Conservation (phyloP, 2,888 invertebrate species). For the Caenorhabditis wallacei region DNA sequence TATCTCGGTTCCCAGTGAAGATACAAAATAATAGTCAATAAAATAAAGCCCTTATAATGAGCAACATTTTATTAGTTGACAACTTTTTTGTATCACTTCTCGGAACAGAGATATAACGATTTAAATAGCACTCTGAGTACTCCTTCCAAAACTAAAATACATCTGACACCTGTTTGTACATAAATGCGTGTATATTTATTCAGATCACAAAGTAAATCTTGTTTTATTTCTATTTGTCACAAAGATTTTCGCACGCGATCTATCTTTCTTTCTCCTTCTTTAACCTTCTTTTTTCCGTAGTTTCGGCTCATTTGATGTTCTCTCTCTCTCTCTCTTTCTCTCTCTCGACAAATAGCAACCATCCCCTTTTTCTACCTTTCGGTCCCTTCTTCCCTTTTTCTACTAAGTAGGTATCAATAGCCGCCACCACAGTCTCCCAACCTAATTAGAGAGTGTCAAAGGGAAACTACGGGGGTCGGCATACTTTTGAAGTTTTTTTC, state of each 20-base stretch:
- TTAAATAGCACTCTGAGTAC: too few relatives aligned
- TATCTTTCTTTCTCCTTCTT: neutral
- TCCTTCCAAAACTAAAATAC: neutral
- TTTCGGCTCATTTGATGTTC: slow-evolving; percentile 50
- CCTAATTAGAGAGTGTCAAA: slow-evolving; percentile 27
- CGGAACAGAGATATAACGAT: neutral
- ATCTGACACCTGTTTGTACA: neutral
- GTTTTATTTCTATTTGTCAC: slow-evolving; percentile 23
- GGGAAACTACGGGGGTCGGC: slow-evolving; percentile 2
- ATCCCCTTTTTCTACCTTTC: neutral
- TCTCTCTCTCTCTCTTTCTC: too few relatives aligned
- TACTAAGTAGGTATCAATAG: slow-evolving; percentile 48
- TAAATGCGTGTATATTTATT: too few relatives aligned
- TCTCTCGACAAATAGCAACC: slow-evolving; percentile 49
- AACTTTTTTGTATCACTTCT: neutral
- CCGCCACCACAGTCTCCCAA: neutral
- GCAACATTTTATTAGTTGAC: too few relatives aligned
- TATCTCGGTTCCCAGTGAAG: too few relatives aligned
- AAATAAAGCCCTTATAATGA: too few relatives aligned
- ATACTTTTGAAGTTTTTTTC: slow-evolving; percentile 39
- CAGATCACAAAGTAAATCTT: slow-evolving; percentile 13
- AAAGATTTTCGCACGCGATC: slow-evolving; percentile 46
- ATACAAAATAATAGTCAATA: too few relatives aligned
- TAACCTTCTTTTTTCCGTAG: neutral
- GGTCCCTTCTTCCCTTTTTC: slow-evolving; percentile 11